Evolutionary conservation across 2,797 vertebrate species (phyloP), one percentile per base, ranked within the genome.

Genomic region (Malacoraja senta): DNA sequence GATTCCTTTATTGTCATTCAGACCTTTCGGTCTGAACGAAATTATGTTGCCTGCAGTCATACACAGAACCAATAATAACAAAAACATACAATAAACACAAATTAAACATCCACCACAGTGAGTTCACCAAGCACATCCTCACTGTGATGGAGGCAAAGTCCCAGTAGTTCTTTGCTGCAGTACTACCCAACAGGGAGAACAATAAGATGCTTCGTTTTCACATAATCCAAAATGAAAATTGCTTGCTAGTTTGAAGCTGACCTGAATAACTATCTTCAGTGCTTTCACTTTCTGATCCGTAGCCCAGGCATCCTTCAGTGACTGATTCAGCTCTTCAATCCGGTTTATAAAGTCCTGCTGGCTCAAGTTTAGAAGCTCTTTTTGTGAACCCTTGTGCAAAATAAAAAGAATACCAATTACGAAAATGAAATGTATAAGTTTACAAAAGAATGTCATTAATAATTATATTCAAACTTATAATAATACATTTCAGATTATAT

Each of bases 251-350:
- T 88, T 83, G 29, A 77, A 90, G 93, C 96, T 94, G 84, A 99
- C 99, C 98, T 99, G 99, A 94, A 99, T 99, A 92, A 99, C 98
- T 24, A 99, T 99, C 96, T 99, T 99, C 93, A 99, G 96, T 93
- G 99, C 99, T 96, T 99, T 99, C 94, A 99, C 99, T 96, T 99
- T 99, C 96, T 99, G 99, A 96, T 99, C 99, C 0, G 98, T 98
- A 93, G 98, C 97, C 99, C 99, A 99, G 58, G 99, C 98, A 32
- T 99, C 99, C 95, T 99, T 99, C 93, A 99, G 95, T 1, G 98
- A 98, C 95, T 99, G 98, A 95, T 99, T 99, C 86, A 99, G 97
- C 94, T 99, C 99, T 94, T 99, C 98, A 12, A 99, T 99, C 90
- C 98, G 97, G 95, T 98, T 98, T 93, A 98, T 97, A 0, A 99